Conservation (phyloP, 2,797 vertebrate species). For the Zalophus californianus region DNA sequence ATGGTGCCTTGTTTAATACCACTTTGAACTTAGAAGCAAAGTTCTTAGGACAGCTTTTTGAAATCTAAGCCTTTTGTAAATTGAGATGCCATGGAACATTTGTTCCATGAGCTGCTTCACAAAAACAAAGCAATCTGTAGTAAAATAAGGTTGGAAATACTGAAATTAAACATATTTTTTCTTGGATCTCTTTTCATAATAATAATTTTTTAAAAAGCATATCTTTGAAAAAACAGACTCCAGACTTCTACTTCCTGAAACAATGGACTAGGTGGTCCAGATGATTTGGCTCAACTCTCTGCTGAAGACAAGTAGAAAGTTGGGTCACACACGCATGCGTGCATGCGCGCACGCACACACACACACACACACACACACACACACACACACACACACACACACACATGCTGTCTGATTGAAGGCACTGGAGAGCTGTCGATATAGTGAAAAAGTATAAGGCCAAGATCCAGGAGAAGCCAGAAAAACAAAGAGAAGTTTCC, state of each 20-base stretch:
- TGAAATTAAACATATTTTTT: slow-evolving; percentile 46
- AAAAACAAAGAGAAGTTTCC: not conserved
- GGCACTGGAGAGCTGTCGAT: not conserved
- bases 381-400: not conserved
- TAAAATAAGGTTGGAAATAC: slow-evolving; percentile 35
- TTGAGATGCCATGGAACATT: slow-evolving; percentile 52
- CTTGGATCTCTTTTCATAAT: slow-evolving; percentile 13
- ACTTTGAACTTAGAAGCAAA: slow-evolving; percentile 57
- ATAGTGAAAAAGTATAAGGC: not conserved
- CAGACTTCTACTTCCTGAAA: not conserved
- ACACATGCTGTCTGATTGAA: not conserved
- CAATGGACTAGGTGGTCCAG: not conserved
- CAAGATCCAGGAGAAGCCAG: not conserved
- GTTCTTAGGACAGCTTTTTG: slow-evolving; percentile 53
- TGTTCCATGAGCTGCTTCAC: not conserved
- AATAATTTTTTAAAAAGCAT: not conserved
- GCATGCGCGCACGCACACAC: not conserved
- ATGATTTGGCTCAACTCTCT: not conserved
- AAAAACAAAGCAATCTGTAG: slow-evolving; percentile 50
- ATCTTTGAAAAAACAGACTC: not conserved
- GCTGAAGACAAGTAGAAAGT: not conserved
- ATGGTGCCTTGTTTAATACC: slow-evolving; percentile 69
- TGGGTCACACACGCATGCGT: not conserved
- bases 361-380: not conserved
- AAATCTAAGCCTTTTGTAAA: slow-evolving; percentile 73